Base-by-base conservation (phyloP, 2,113 vertebrate genomes). In the Trematocara stigmaticum region DNA sequence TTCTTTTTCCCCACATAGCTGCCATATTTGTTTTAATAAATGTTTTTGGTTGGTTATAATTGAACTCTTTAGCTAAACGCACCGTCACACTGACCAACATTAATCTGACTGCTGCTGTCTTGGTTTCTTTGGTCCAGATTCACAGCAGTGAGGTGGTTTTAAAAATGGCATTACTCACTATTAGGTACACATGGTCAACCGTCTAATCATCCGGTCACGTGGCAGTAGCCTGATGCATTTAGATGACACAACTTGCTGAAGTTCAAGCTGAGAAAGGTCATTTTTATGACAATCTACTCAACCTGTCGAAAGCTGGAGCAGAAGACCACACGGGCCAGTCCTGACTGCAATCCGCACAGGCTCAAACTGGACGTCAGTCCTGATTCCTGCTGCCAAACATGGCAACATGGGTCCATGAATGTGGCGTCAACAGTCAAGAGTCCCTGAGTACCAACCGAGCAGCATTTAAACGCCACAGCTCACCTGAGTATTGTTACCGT, bases 11-110 rank as follows among this genome's bases (percentile, higher is more conserved):
- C 15, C 66, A 45, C 64, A 1, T 42, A 20, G 82, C 34, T 13
- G 4, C 18, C 3, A 57, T 71, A 5, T 82, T 84, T 88, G 71
- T 84, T 83, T 87, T 64, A 93, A 90, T 88, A 91, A 93, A 91
- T 89, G 35, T 79, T 76, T 51, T 57, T 74, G 15, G 23, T 52
- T 79, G 29, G 38, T 38, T 82, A 1, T 56, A 15, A 38, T 13
- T 34, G 16, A 13, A 52, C 42, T 49, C 29, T 71, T 26, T 1
- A 26, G 64, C 11, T 26, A 16, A 71, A 71, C 15, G 20, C 66
- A 45, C 61, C 12, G 6, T 26, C 20, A 71, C 38, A 23, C 66
- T 45, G 38, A 45, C 38, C 1, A 23, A 23, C 64, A 1, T 1
- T 3, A 6, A 15, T 16, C 38, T 45, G 38, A 42, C 35, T 26